Base-by-base conservation (phyloP, 2,888 invertebrate species). In the Syrista parreyssii region DNA sequence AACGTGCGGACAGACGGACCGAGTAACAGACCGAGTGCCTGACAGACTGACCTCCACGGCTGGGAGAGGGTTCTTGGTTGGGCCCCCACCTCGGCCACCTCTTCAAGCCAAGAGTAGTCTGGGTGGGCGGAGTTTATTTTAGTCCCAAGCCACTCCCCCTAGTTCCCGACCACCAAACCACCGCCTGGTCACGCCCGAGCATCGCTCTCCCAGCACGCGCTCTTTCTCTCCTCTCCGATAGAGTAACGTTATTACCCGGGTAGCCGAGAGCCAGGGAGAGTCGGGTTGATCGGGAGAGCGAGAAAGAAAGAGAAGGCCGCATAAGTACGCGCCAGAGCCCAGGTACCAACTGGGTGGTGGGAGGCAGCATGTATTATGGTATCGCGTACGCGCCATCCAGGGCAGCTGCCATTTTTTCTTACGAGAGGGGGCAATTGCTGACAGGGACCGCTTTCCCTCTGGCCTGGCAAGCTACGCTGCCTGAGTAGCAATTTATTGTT, bases 341-440 rank as follows among this genome's bases (percentile, higher is more conserved):
- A 55, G 55, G 55, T 55, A 55, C 55, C 55, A 23, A 55, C 55
- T 55, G 55, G 82, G 83, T 85, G 83, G 86, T 71, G 75, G 82
- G 81, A 82, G 77, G 69, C 79, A 77, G 80, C 79, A 79, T 79
- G 82, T 85, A 84, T 85, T 85, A 85, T 82, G 82, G 85, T 82
- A 84, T 85, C 82, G 55, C 55, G 84, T 86, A 85, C 86, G 86
- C 88, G 87, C 86, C 93, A 93, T 93, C 93, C 93, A 91, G 90
- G 88, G 92, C 91, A 93, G 92, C 91, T 91, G 91, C 91, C 91
- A 92, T 91, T 91, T 92, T 91, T 91, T 90, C 92, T 91, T 92
- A 92, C 92, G 84, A 83, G 85, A 81, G 86, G 87, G 83, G 85
- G 88, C 89, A 87, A 88, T 90, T 87, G 91, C 91, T 91, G 91